Conservation (phyloP, 2,888 invertebrate species). For the Pardosa pseudoannulata region DNA sequence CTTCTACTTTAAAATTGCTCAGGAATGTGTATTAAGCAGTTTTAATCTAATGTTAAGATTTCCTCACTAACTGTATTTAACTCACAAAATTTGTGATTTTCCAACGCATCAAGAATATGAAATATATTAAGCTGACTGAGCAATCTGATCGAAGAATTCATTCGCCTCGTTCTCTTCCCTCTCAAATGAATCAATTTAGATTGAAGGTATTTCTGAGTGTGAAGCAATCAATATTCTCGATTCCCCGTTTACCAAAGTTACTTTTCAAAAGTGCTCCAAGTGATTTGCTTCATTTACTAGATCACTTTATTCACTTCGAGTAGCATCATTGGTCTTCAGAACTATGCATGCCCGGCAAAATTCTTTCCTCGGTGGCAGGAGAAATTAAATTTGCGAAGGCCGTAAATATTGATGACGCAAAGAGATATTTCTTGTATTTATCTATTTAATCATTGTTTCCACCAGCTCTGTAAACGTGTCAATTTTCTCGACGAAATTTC, state of each 20-base stretch:
- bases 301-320: conserved; percentile 48
- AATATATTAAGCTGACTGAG: conserved; percentile 61
- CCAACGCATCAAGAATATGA: conserved; percentile 49
- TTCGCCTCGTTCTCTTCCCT: conserved; percentile 22
- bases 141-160: conserved; percentile 46
- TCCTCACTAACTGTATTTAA: conserved; percentile 44
- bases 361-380: conserved; percentile 29
- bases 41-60: too few species aligned
- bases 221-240: conserved; percentile 62
- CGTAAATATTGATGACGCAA: conserved; percentile 26
- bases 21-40: too few species aligned
- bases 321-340: conserved; percentile 15
- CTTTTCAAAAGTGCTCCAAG: conserved; percentile 65
- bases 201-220: conserved; percentile 66
- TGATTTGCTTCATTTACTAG: conserved; percentile 55
- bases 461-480: too few species aligned
- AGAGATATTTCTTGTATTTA: too few species aligned
- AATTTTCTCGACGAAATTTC: too few species aligned
- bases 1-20: too few species aligned
- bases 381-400: conserved; percentile 54
- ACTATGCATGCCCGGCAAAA: conserved; percentile 25
- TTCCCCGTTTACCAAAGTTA: conserved; percentile 35
- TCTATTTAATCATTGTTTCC: too few species aligned
- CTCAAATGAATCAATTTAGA: conserved; percentile 64
- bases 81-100: conserved; percentile 61